Evolutionary conservation across 2,888 invertebrate genomes (phyloP), one percentile per base, ranked within the genome.

Genomic region (Lasioglossum villosulum): DNA sequence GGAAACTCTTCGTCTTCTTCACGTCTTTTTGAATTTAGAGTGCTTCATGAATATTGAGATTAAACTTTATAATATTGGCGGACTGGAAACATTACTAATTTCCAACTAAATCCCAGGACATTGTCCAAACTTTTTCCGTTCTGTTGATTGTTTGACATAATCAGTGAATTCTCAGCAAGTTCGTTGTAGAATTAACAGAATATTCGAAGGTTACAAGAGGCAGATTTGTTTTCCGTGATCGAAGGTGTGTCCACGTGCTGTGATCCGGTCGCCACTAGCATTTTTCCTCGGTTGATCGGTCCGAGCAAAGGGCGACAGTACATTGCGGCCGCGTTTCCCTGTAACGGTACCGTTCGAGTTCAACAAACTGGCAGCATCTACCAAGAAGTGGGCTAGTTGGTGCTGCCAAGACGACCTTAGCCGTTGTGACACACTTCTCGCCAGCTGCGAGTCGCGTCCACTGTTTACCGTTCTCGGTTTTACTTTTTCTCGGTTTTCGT

Each of bases 341-440:
- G 89, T 95, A 95, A 95, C 95, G 95, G 95, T 94, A 91, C 88
- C 87, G 83, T 82, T 80, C 79, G 91, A 88, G 94, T 94, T 93
- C 94, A 94, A 94, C 88, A 94, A 93, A 94, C 94, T 91, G 89
- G 84, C 70, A 83, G 74, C 74, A 88, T 90, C 90, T 39, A 66
- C 12, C 68, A 84, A 75, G 90, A 95, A 95, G 95, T 95, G 93
- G 95, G 95, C 94, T 94, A 94, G 94, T 92, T 93, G 94, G 93
- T 90, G 88, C 74, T 83, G 73, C 84, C 84, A 84, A 81, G 88
- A 78, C 92, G 94, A 94, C 93, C 94, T 94, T 93, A 94, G 93
- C 94, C 93, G 90, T 83, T 91, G 78, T 92, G 95, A 93, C 94
- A 94, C 89, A 94, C 95, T 95, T 95, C 94, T 81, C 77, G 78